Base-by-base conservation (phyloP, 2,113 vertebrate species). In the Mola mola region DNA sequence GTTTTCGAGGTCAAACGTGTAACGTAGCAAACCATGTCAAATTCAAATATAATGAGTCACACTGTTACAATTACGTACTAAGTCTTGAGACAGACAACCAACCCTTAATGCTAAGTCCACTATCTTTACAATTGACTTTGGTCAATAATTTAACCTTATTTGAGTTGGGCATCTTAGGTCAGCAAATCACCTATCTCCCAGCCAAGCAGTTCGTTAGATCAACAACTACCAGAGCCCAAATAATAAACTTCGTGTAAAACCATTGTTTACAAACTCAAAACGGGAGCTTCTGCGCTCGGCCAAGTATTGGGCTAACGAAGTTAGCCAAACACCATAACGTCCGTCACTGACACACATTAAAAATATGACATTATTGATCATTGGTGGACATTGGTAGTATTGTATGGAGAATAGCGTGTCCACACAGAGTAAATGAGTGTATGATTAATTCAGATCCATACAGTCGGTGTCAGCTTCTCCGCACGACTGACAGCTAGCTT, bases 401-500 rank as follows among this genome's bases (percentile, higher is more conserved):
- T 25, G 3, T 12, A 25, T 15, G 12, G 0, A 12, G 0, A 6
- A 1, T 4, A 0, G 8, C 11, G 19, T 44, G 37, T 26, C 41
- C 4, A 49, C 8, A 34, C 4, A 5, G 2, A 12, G 1, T 46
- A 25, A 0, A n/a, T 2, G 3, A 6, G n/a, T 25, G 15, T 16
- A 5, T 1, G 34, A 17, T 44, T 13, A 17, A 15, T 47, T 44
- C 11, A 28, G 34, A 5, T 17, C 4, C 22, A 36, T 4, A 19
- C 26, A 62, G 41, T 4, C 42, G 15, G 4, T 9, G 40, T 55
- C 49, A 51, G 52, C 38, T 49, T 2, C 16, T 52, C 53, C 9
- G 24, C 38, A 10, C 47, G 21, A 78, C 17, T 85, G 86, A 83
- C 84, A 88, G 84, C 72, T 79, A 81, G 76, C 74, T 13, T 10